Evolutionary conservation across 2,888 invertebrate species (phyloP).

Genomic region (Drosophila flavopinicola): DNA sequence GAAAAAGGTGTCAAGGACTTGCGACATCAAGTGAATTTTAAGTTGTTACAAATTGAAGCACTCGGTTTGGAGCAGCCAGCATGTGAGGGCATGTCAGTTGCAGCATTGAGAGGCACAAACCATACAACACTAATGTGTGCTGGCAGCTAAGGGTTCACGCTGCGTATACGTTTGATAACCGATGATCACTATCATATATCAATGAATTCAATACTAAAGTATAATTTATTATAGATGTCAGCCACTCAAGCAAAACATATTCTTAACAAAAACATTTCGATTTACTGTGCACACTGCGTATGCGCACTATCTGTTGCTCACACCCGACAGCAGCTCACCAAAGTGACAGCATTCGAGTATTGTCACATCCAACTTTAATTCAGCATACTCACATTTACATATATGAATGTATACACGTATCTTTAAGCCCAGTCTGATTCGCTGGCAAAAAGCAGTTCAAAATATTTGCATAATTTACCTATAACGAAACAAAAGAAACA

Average conservation of each 20-base stretch:
- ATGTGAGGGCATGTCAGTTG: conserved; percentile 14
- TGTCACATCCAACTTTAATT: conserved; percentile 14
- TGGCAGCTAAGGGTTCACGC: neutral
- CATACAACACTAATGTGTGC: conserved; percentile 2
- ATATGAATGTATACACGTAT: conserved; percentile 39
- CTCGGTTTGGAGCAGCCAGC: conserved; percentile 1
- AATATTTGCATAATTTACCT: conserved; percentile 72
- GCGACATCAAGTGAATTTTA: conserved; percentile 65
- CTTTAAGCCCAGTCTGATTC: conserved; percentile 43
- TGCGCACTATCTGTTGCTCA: conserved; percentile 1
- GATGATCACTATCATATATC: neutral
- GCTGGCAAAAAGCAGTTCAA: conserved; percentile 33
- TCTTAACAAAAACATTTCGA: neutral
- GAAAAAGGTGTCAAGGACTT: conserved; percentile 74
- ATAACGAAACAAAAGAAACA: conserved; percentile 59
- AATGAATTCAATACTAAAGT: too few species aligned
- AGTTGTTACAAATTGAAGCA: conserved; percentile 36
- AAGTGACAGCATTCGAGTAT: conserved; percentile 1
- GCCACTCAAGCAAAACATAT: too few species aligned
- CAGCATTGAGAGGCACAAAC: conserved; percentile 23
- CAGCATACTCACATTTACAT: conserved; percentile 12
- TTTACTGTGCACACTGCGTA: conserved; percentile 22
- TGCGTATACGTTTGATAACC: neutral
- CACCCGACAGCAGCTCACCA: neutral
- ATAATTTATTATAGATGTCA: too few species aligned